A percentile compares a stretch with the other conserved stretches of the same genome.
Evolutionary conservation across 2,888 invertebrate genomes (phyloP).

Genomic region (Camptogramma bilineatum): DNA sequence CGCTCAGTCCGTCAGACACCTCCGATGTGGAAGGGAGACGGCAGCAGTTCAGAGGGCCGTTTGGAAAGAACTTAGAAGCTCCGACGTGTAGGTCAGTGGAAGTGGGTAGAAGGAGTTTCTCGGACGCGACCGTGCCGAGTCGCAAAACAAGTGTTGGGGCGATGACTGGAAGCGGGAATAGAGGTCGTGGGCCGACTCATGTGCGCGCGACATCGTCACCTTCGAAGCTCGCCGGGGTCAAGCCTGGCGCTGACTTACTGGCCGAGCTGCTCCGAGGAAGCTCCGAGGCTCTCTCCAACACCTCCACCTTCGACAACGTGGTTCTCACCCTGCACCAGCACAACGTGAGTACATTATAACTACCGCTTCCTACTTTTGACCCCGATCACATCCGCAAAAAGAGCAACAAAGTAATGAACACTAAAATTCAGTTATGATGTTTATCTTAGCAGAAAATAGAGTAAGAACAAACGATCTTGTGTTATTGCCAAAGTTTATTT

Average conservation of each 20-base stretch:
- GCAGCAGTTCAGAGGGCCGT: conserved; percentile 89
- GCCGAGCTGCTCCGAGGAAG: conserved; percentile 92
- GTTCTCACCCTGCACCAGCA: conserved; percentile 80
- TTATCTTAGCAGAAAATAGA: conserved; percentile 73
- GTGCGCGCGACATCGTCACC: conserved; percentile 93
- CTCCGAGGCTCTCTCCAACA: conserved; percentile 90
- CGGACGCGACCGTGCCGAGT: conserved; percentile 82
- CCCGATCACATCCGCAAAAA: conserved; percentile 59
- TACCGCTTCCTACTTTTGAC: conserved; percentile 53
- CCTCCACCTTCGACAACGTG: conserved; percentile 82
- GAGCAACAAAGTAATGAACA: conserved; percentile 65
- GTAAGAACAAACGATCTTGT: conserved; percentile 65
- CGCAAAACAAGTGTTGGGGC: conserved; percentile 87
- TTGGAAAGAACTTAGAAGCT: conserved; percentile 75
- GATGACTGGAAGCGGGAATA: conserved; percentile 66
- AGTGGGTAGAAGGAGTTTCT: conserved; percentile 79
- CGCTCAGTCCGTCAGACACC: conserved; percentile 88
- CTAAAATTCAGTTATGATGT: conserved; percentile 69
- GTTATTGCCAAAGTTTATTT: conserved; percentile 70
- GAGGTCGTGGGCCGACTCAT: conserved; percentile 85
- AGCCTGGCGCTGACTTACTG: conserved; percentile 86
- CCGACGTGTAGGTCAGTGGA: conserved; percentile 84
- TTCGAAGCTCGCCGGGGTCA: conserved; percentile 89
- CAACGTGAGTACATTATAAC: conserved; percentile 71
- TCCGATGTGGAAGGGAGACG: conserved; percentile 78